Base-by-base conservation (phyloP, 2,888 invertebrate genomes). In the Dorcus parallelipipedus region DNA sequence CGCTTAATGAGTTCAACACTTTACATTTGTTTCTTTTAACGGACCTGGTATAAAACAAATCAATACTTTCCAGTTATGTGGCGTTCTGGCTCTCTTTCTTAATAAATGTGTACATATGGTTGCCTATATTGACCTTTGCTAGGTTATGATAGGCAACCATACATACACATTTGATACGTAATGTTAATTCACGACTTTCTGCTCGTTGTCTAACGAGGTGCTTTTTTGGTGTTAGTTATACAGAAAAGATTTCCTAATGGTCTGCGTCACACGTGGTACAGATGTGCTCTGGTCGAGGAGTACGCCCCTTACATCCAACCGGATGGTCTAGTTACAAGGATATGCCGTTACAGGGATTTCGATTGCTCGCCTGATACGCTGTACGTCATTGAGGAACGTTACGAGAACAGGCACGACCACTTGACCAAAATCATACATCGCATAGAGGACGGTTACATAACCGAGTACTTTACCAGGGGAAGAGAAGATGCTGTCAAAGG, bases 271-370 rank as follows among this genome's bases (percentile, higher is more conserved):
- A 79, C 86, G 2, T 80, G 85, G 63, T 95, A 88, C 73, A 92
- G 90, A 73, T 86, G 88, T 65, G 85, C 88, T 0, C 79, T 89
- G 41, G 80, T 91, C 6, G 91, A 94, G 73, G 85, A 89, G 63
- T 94, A 86, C 75, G 85, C 93, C 0, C 88, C 90, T 0, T 94
- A 93, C 68, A 82, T 85, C 0, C 84, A 89, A 69, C 79, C 78
- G 0, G 89, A 92, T 73, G 95, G 94, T 0, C 78, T 92, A 40
- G 79, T 88, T 0, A 83, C 85, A 63, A 81, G 86, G 62, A 79
- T 90, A 9, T 83, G 81, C 23, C 77, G 82, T 58, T 89, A 81
- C 65, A 77, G 80, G 0, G 87, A 89, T 71, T 86, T 87, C 54
- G 82, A 84, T 0, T 82, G 85, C 26, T 73, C 72, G 0, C 59